Base-by-base conservation (phyloP, 1,140 invertebrate species). In the Bombus ignitus region DNA sequence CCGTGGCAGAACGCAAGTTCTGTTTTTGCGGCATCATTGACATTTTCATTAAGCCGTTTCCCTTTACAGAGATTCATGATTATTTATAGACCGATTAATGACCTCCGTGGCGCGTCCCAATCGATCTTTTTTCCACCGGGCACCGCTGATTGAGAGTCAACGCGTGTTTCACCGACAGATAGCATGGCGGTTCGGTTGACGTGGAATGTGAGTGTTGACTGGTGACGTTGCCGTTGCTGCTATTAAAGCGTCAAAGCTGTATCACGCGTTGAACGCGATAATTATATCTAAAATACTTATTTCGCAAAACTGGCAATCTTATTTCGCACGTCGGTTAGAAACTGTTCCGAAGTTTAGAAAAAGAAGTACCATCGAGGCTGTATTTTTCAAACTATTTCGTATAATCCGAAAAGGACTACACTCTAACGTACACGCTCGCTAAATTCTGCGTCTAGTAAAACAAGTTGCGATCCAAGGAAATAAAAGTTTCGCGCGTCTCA, bases 51-150 rank as follows among this genome's bases (percentile, higher is more conserved):
- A 89, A 79, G 59, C 35, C 66, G n/a, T 57, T 37, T 79, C 59
- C 75, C 76, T 81, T 79, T 85, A 65, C 47, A 81, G 53, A 65
- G 62, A 53, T 66, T 86, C 87, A 86, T 86, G 87, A 77, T 89
- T 89, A 89, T 89, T 89, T 89, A 89, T 86, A 37, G 53, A 37
- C 66, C 73, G 65, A 88, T 89, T 80, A 82, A 86, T 57, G 87
- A 66, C 44, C 53, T 15, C 28, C 81, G 39, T 25, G n/a, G 70
- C 62, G 47, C 80, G 78, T 25, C 42, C 37, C 70, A 74, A 87
- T 85, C 82, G 62, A 82, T 82, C 65, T 39, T 88, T 88, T 35
- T 72, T 37, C 15, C 42, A 4, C 10, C 35, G 18, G 25, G 15
- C 3, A 47, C 25, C 44, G 35, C 18, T 42, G 44, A 83, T 76